A percentile compares a stretch with the other conserved stretches of the same genome.
These are phyloP conservation scores for Orchestes rusci DNA, from an alignment of 2,888 invertebrate species.

Conservation along the genomic window DNA sequence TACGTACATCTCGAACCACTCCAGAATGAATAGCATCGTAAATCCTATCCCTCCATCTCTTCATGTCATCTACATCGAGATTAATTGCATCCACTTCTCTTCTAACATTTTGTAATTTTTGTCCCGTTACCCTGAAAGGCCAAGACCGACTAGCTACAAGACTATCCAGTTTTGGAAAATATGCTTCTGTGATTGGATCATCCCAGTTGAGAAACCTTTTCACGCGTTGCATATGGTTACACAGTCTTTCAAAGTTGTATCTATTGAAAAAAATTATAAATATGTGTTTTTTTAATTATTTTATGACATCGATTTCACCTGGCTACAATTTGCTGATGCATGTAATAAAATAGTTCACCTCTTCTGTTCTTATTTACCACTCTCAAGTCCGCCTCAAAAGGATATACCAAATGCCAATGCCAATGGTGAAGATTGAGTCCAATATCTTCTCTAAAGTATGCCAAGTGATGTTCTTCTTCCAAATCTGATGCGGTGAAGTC, in stretches of 20 bases:
- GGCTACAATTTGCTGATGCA: conserved; percentile 63
- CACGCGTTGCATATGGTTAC: conserved; percentile 60
- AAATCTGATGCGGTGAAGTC: conserved; percentile 69
- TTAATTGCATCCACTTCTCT: conserved; percentile 61
- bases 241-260: conserved; percentile 72
- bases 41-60: conserved; percentile 70
- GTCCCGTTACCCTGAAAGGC: conserved; percentile 61
- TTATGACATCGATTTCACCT: no score
- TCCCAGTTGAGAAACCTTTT: conserved; percentile 58
- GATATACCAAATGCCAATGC: conserved; percentile 89
- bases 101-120: conserved; percentile 54
- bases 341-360: conserved; percentile 74
- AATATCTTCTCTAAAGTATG: conserved; percentile 80
- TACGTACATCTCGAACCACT: no score
- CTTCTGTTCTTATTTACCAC: conserved; percentile 70
- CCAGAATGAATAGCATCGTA: conserved; percentile 63
- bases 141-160: conserved; percentile 64
- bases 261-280: no score
- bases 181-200: conserved; percentile 66
- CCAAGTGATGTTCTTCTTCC: conserved; percentile 72
- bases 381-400: conserved; percentile 55
- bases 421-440: conserved; percentile 84
- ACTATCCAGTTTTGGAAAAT: conserved; percentile 79
- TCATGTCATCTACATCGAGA: conserved; percentile 62
- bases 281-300: no score